These are phyloP conservation scores for Plusia festucae DNA, from an alignment of 2,888 invertebrate genomes.

Conservation along the genomic window DNA sequence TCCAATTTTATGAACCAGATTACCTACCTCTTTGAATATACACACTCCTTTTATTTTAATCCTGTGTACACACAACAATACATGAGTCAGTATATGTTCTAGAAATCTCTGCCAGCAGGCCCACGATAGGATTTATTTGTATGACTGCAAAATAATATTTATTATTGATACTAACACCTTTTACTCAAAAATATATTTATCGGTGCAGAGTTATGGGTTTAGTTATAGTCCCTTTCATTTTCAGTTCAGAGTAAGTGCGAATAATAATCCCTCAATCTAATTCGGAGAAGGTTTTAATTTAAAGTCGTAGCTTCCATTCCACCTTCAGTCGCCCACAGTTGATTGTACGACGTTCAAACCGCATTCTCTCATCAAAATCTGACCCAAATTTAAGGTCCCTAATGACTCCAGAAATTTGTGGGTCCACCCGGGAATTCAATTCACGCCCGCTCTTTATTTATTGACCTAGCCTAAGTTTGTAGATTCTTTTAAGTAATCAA, in stretches of 20 bases:
- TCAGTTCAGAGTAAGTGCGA: slow-evolving; percentile 1
- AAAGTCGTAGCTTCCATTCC: slow-evolving; percentile 45
- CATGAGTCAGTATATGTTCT: too few relatives aligned
- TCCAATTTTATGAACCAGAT: too few relatives aligned
- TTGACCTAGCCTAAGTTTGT: slow-evolving; percentile 49
- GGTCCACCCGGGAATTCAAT: slow-evolving; percentile 49
- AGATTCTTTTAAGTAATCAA: slow-evolving; percentile 51
- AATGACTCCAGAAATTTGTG: slow-evolving; percentile 61
- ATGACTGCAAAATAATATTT: too few relatives aligned
- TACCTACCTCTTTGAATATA: too few relatives aligned
- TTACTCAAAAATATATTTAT: neutral
- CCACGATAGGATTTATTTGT: too few relatives aligned
- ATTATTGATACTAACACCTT: too few relatives aligned
- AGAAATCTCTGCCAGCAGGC: too few relatives aligned
- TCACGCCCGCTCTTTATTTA: slow-evolving; percentile 56
- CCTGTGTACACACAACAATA: too few relatives aligned
- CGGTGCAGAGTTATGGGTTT: neutral
- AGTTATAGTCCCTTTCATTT: neutral
- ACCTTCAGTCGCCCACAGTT: slow-evolving; percentile 43
- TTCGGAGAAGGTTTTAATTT: slow-evolving; percentile 38
- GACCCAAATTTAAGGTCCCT: slow-evolving; percentile 68
- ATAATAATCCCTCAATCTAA: slow-evolving; percentile 23
- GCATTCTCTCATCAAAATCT: slow-evolving; percentile 60
- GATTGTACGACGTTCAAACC: slow-evolving; percentile 47
- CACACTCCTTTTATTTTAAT: too few relatives aligned